Percentiles rank a stretch among this genome's conserved stretches.
These are phyloP conservation scores for Chelonia mydas DNA, from an alignment of 2,797 vertebrate genomes.

Conservation along the genomic window DNA sequence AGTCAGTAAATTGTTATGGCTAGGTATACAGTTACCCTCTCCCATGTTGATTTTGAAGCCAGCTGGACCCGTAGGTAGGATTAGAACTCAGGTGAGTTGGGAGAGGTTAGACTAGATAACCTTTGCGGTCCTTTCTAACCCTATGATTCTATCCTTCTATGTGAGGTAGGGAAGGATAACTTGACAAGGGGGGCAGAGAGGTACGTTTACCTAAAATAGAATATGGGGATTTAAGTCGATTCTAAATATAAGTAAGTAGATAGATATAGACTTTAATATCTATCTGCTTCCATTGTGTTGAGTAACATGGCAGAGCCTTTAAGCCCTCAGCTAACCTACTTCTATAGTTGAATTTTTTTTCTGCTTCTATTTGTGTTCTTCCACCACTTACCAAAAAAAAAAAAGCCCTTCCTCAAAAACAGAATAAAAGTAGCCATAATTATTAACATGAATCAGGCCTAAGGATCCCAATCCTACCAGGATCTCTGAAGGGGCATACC, in stretches of 20 bases:
- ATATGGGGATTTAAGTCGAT: not conserved
- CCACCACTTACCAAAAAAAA: not conserved
- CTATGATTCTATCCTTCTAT: too few species aligned
- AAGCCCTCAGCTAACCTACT: not conserved
- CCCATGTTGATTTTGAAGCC: not conserved
- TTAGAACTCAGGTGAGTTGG: not conserved
- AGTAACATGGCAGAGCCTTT: not conserved
- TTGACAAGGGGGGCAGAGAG: not conserved
- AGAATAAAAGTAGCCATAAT: not conserved
- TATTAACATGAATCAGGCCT: not conserved
- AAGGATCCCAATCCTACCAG: not conserved
- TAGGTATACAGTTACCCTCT: not conserved
- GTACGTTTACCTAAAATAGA: not conserved
- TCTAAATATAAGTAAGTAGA: not conserved
- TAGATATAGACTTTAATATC: not conserved
- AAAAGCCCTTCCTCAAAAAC: not conserved
- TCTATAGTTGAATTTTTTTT: not conserved
- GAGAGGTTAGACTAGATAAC: too few species aligned
- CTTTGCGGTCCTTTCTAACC: too few species aligned
- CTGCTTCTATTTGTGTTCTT: not conserved
- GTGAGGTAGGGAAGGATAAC: not conserved
- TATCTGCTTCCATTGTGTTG: not conserved
- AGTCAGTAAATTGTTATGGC: not conserved
- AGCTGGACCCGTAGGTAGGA: not conserved
- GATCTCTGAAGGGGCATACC: not conserved